These are phyloP conservation scores for Plecturocebus donacophilus DNA, from an alignment of 2,113 vertebrate species.

Conservation along the genomic window DNA sequence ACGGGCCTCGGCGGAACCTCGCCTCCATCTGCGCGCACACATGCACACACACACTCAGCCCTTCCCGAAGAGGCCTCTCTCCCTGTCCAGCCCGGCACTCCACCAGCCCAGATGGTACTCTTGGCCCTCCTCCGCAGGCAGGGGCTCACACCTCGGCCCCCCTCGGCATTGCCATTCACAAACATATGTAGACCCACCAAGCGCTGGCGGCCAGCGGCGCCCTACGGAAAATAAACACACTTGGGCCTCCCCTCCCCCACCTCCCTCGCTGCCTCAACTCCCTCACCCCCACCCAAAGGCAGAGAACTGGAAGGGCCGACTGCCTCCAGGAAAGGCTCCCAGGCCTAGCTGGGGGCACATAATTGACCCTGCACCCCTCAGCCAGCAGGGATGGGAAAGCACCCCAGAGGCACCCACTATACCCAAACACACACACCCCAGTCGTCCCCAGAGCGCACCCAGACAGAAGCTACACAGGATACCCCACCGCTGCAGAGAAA, in stretches of 20 bases:
- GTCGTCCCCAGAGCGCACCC: background rate
- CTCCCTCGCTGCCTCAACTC: background rate
- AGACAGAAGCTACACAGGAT: background rate
- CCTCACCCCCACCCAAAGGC: background rate
- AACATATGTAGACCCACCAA: constrained; percentile 51
- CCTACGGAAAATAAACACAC: background rate
- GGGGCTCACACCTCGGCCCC: constrained; percentile 63
- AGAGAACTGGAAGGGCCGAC: background rate
- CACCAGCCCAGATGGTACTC: constrained; percentile 51
- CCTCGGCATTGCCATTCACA: constrained; percentile 48
- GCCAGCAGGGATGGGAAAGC: background rate
- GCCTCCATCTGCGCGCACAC: background rate
- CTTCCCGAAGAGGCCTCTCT: background rate
- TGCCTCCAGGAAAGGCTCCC: background rate
- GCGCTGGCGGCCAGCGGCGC: background rate
- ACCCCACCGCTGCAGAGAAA: background rate
- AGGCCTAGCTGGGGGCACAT: background rate
- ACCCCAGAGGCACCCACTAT: background rate
- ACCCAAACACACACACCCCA: background rate
- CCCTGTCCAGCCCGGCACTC: constrained; percentile 19
- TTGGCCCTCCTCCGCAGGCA: constrained; percentile 33
- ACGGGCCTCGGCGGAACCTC: background rate
- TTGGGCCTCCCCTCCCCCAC: background rate
- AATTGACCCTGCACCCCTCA: background rate
- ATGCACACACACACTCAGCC: background rate